Evolutionary conservation across 2,113 vertebrate species (phyloP).

Genomic region (Hyla sarda): DNA sequence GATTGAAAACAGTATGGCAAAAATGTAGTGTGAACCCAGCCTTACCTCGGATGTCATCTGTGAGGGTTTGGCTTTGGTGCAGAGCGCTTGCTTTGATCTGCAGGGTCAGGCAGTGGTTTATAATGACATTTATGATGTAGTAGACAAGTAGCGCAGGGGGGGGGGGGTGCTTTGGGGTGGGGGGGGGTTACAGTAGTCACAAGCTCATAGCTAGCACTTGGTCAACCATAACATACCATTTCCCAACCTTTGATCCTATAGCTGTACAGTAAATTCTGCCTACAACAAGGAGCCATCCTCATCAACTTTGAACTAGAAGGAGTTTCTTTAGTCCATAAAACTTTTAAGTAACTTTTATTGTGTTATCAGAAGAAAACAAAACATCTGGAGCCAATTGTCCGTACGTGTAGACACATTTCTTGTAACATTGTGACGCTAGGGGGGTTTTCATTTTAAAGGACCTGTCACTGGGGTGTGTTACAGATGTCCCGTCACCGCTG

Average conservation of each 20-base stretch:
- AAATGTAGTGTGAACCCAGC: too few relatives aligned
- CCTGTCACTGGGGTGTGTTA: background rate
- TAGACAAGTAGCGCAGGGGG: background rate
- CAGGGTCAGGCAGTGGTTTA: background rate
- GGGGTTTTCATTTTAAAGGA: background rate
- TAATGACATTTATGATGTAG: constrained; percentile 51
- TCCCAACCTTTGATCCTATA: constrained; percentile 56
- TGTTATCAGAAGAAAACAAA: constrained; percentile 68
- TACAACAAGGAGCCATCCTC: constrained; percentile 62
- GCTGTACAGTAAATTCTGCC: constrained; percentile 13
- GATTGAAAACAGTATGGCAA: too few relatives aligned
- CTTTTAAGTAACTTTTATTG: constrained; percentile 72
- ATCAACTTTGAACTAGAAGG: constrained; percentile 71
- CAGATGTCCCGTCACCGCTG: background rate
- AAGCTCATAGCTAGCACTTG: constrained; percentile 27
- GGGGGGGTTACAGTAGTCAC: constrained; percentile 45
- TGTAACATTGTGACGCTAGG: background rate
- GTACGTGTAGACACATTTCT: constrained; percentile 66
- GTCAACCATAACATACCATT: constrained; percentile 35
- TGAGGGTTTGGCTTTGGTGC: background rate
- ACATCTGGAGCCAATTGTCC: constrained; percentile 73
- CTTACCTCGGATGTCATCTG: constrained; percentile 2
- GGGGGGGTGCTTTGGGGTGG: too few relatives aligned
- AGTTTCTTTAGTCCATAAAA: constrained; percentile 75
- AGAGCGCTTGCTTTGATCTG: constrained; percentile 42